Evolutionary conservation across 2,113 vertebrate genomes (phyloP), one percentile per base, ranked within the genome.

Genomic region (Anarrhichthys ocellatus): DNA sequence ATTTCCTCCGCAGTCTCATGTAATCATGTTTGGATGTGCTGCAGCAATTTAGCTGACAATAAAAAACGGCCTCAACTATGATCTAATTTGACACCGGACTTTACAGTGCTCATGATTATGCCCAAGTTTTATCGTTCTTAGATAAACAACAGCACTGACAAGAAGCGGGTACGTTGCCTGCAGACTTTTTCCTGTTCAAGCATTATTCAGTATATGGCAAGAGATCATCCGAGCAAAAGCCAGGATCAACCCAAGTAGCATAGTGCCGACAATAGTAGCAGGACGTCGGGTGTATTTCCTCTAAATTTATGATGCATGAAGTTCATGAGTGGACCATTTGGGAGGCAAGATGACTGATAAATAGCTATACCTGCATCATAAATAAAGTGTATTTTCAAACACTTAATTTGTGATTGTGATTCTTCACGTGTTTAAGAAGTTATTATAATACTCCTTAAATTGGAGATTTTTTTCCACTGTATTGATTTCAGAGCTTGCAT

Each of bases 401-500:
- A 48, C 24, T 34, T 34, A 34, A 34, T 34, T 10, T 17, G 48
- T 52, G 52, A 6, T 17, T 44, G 6, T n/a, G 5, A 22, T 4
- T 32, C 40, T n/a, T 63, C 7, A 38, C 0, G 5, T 48, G 10
- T 63, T 36, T 38, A 20, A 40, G 5, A 64, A 38, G n/a, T 76
- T 73, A 40, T 66, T 73, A 56, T 27, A 20, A 48, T 68, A 63
- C 46, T 83, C 42, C 17, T 77, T n/a, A 20, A 83, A 65, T 38
- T 66, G 29, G 9, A 78, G 44, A 68, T 65, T 40, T 76, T 54
- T 82, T 70, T 73, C 40, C 24, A 38, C 36, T 48, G 50, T 84
- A 85, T 92, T 85, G 87, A 90, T 88, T 89, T 69, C 24, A 32
- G 22, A 22, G 73, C 61, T 64, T 15, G 70, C 58, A 59, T 42